Base-by-base conservation (phyloP, 2,888 invertebrate genomes). In the Clusia tigrina region DNA sequence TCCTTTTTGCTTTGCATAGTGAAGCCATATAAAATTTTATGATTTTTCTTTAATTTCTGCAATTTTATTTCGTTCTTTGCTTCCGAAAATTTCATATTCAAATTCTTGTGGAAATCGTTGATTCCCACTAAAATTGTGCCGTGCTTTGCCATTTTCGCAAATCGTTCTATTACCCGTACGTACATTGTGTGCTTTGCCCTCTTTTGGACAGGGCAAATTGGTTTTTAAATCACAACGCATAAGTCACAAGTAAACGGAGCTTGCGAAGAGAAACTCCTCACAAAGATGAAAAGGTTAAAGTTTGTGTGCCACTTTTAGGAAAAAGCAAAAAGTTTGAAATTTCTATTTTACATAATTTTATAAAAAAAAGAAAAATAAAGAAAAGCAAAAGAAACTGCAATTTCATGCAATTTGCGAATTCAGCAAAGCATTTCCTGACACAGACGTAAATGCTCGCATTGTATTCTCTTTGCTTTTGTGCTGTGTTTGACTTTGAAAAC, bases 361-460 rank as follows among this genome's bases (percentile, higher is more conserved):
- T 22, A 9, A 48, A 2, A 15, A 5, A 42, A n/a, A n/a, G n/a
- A n/a, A n/a, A n/a, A n/a, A n/a, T n/a, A n/a, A n/a, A n/a, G n/a
- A n/a, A n/a, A n/a, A n/a, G 32, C 32, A 6, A 9, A 12, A 32
- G 22, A 18, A 20, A 22, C 3, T 20, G 48, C 15, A 48, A 48
- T 48, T 48, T 48, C 48, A 48, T 22, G 48, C 48, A 22, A 20
- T 20, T 48, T 48, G 48, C 48, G 22, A 48, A 48, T 48, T 18
- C 20, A n/a, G 15, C 5, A 48, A 48, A 12, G 48, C 48, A 48
- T 48, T 48, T 22, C 5, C 20, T 20, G 48, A 6, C 18, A 48
- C 48, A 48, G 22, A 48, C 48, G 48, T 22, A 18, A 48, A 48
- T 20, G 48, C 42, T 10, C n/a, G 20, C 48, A 48, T 48, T 48